phyloP scores from a whole-genome alignment of 2,113 vertebrate genomes.

The Halcyon malimbica region DNA sequence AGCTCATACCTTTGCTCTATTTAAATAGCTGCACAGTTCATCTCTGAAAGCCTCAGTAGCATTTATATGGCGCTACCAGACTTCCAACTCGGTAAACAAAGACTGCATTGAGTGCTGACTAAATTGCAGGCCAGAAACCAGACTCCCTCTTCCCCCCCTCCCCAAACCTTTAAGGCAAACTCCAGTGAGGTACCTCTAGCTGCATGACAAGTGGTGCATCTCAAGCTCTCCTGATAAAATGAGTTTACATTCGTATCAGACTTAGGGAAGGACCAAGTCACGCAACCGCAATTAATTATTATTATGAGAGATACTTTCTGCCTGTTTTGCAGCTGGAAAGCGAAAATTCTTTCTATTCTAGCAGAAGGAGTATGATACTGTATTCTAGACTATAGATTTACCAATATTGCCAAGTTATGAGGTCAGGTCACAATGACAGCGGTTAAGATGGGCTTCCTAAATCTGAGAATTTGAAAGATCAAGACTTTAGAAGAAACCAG shows the following conservation, averaged over 20 bases:
- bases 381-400: not conserved
- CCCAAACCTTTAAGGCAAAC: not conserved
- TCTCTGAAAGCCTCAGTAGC: not conserved
- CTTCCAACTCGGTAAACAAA: not conserved
- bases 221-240: not conserved
- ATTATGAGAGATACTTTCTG: not conserved
- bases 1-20: not conserved
- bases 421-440: not conserved
- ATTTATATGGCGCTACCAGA: not conserved
- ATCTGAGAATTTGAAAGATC: not conserved
- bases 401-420: not conserved
- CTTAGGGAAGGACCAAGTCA: not conserved
- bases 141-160: not conserved
- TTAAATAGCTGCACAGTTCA: not conserved
- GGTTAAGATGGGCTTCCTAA: not conserved
- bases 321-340: not conserved
- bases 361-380: not conserved
- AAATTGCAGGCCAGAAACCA: not conserved
- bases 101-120: not conserved
- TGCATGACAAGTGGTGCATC: fast-evolving
- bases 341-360: not conserved
- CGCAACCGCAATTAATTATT: not conserved
- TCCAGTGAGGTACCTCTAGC: not conserved
- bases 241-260: not conserved
- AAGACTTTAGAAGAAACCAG: not conserved